These are phyloP conservation scores for Aramus guarauna DNA, from an alignment of 2,113 vertebrate genomes.

Conservation along the genomic window DNA sequence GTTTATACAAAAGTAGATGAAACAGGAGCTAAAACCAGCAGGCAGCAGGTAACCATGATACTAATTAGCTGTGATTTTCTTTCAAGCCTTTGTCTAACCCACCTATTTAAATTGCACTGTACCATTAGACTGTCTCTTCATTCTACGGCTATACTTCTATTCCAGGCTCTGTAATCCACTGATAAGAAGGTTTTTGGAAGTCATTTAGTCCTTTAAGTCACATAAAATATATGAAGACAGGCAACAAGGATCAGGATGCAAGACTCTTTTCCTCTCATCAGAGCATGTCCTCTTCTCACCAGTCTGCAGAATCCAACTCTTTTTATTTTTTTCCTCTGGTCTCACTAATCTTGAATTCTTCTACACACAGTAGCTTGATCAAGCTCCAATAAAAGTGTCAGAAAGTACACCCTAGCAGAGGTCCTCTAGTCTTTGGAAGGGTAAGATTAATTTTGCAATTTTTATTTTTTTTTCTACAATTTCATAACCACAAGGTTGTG, in stretches of 20 bases:
- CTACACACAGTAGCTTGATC: background rate
- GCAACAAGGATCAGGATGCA: background rate
- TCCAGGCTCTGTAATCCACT: background rate
- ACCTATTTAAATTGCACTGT: background rate
- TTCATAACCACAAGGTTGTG: background rate
- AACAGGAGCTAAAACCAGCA: background rate
- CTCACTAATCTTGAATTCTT: background rate
- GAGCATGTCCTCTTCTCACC: background rate
- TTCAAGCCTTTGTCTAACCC: background rate
- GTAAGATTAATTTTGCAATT: background rate
- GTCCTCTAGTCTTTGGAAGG: background rate
- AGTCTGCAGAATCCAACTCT: background rate
- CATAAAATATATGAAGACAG: background rate
- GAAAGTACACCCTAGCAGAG: background rate
- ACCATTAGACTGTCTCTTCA: background rate
- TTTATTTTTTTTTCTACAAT: background rate
- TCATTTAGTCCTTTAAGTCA: background rate
- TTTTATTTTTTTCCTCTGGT: background rate
- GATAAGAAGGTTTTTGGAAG: background rate
- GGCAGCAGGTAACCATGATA: background rate
- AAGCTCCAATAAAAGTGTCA: background rate
- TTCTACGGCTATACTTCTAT: background rate
- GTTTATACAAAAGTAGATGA: background rate
- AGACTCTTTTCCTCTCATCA: background rate
- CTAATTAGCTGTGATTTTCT: background rate